These are phyloP conservation scores for Acromyrmex heyeri DNA, from an alignment of 1,140 invertebrate species.

Conservation along the genomic window DNA sequence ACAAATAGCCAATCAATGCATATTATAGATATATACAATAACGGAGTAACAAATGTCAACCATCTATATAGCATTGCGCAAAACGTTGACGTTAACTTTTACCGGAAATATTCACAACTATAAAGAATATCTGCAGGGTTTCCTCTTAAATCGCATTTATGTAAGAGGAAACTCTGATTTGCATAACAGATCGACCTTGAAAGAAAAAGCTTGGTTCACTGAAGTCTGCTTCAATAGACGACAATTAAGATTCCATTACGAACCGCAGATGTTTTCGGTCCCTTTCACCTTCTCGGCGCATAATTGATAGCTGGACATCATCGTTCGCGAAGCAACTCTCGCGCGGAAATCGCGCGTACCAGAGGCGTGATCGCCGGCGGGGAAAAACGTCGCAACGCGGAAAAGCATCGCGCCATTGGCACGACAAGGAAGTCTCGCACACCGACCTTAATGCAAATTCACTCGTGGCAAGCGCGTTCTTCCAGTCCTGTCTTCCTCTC, in stretches of 20 bases:
- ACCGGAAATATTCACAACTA: conserved; percentile 14
- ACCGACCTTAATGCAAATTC: conserved; percentile 77
- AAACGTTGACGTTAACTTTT: conserved; percentile 12
- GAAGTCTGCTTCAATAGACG: background rate
- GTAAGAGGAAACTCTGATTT: background rate
- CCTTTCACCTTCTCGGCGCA: conserved; percentile 52
- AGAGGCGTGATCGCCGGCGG: conserved; percentile 75
- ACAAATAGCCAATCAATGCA: conserved; percentile 25
- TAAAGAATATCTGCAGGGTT: conserved; percentile 2
- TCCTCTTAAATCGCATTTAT: background rate
- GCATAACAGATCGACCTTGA: conserved; percentile 9
- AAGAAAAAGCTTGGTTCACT: background rate
- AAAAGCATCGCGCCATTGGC: conserved; percentile 62
- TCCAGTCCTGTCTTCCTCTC: conserved; percentile 3
- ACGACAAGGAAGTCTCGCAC: conserved; percentile 65
- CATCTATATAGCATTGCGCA: background rate
- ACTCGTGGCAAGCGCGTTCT: conserved; percentile 52
- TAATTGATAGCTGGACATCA: conserved; percentile 42
- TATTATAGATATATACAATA: conserved; percentile 15
- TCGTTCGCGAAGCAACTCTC: conserved; percentile 64
- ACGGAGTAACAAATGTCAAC: conserved; percentile 39
- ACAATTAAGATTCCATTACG: conserved; percentile 57
- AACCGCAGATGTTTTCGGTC: conserved; percentile 54
- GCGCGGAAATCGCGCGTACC: conserved; percentile 70
- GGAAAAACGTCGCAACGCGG: conserved; percentile 76